Percentiles rank a stretch among this genome's conserved stretches.
phyloP scores from a whole-genome alignment of 2,113 vertebrate genomes.

The Petaurus breviceps region DNA sequence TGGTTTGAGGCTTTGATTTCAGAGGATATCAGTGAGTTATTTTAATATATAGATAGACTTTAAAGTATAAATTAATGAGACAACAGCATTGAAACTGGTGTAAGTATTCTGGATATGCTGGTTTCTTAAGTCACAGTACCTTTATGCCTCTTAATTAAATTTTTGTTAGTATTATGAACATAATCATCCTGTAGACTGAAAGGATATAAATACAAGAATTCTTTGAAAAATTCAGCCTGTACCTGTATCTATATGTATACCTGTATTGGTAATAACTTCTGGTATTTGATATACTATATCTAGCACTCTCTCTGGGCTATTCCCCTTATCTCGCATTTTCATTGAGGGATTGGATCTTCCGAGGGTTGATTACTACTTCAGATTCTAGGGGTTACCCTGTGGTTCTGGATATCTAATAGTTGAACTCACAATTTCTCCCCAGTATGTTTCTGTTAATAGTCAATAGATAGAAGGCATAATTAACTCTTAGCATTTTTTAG shows the following conservation, averaged over 20 bases:
- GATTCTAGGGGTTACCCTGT: not conserved
- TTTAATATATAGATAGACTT: not conserved
- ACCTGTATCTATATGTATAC: not conserved
- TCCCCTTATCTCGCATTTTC: not conserved
- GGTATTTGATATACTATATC: not conserved
- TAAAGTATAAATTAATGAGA: not conserved
- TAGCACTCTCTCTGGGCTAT: not conserved
- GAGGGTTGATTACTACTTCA: not conserved
- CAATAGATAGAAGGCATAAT: not conserved
- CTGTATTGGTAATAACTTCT: not conserved
- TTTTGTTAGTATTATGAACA: not conserved
- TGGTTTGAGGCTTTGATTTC: slow-evolving; percentile 12
- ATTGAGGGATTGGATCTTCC: not conserved
- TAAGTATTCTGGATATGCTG: not conserved
- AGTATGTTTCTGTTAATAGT: not conserved
- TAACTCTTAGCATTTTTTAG: not conserved
- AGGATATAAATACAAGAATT: not conserved
- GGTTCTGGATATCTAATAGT: not conserved
- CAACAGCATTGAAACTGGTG: not conserved
- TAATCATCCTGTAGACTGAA: not conserved
- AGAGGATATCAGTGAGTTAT: not conserved
- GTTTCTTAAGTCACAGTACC: not conserved
- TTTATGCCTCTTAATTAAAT: not conserved
- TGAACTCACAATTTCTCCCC: not conserved
- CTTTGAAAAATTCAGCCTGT: not conserved